A percentile compares a stretch with the other conserved stretches of the same genome.
These are phyloP conservation scores for Amiota minor DNA, from an alignment of 2,888 invertebrate species.

Conservation along the genomic window DNA sequence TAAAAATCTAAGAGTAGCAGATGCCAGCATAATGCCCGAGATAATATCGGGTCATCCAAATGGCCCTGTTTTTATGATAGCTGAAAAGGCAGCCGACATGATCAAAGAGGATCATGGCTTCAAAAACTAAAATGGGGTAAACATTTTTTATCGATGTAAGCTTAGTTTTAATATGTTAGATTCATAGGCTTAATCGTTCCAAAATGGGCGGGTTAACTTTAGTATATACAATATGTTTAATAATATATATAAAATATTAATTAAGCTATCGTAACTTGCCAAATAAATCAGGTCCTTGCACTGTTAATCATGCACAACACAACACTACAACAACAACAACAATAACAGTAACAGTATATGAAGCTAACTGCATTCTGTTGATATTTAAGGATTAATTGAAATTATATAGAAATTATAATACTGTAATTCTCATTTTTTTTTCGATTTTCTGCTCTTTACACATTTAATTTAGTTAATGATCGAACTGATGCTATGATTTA, in stretches of 20 bases:
- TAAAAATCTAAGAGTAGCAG: slow-evolving; percentile 74
- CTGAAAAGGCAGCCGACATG: slow-evolving; percentile 77
- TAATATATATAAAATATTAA: background rate
- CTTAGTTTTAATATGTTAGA: background rate
- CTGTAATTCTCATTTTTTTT: background rate
- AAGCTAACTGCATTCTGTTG: background rate
- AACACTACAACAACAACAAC: slow-evolving; percentile 29
- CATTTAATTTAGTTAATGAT: slow-evolving; percentile 5
- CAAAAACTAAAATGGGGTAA: slow-evolving; percentile 51
- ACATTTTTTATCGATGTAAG: background rate
- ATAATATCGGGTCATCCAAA: slow-evolving; percentile 76
- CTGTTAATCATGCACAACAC: slow-evolving; percentile 8
- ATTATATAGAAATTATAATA: background rate
- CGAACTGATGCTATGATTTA: slow-evolving; percentile 58
- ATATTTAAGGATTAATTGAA: slow-evolving; percentile 7
- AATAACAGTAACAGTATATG: slow-evolving; percentile 3
- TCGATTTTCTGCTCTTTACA: no score
- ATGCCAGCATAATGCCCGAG: slow-evolving; percentile 76
- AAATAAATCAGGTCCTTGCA: slow-evolving; percentile 5
- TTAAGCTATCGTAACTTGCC: background rate
- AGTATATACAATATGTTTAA: background rate
- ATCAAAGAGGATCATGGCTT: slow-evolving; percentile 74
- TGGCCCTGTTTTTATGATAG: slow-evolving; percentile 77
- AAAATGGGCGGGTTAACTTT: background rate
- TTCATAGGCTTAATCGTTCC: background rate